phyloP scores from a whole-genome alignment of 2,888 invertebrate genomes.

The Drosophila histrio region DNA sequence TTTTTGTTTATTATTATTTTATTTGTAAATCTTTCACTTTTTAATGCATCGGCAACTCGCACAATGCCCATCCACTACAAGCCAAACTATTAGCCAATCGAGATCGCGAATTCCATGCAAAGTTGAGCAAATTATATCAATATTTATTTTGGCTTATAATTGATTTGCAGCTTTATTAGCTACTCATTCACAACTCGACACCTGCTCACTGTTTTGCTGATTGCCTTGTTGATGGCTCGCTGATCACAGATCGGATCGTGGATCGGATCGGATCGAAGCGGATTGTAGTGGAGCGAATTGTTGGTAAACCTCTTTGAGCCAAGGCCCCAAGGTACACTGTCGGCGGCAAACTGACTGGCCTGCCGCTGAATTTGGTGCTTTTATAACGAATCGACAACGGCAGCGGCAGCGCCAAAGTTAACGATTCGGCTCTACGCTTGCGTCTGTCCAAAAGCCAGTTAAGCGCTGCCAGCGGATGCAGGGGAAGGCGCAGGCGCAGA shows the following conservation, averaged over 20 bases:
- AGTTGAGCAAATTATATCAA: constrained; percentile 57
- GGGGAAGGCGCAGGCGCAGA: constrained; percentile 5
- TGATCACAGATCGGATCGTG: constrained; percentile 23
- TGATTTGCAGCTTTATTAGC: constrained; percentile 55
- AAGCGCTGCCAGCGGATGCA: constrained; percentile 18
- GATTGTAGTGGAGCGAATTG: constrained; percentile 27
- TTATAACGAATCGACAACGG: constrained; percentile 77
- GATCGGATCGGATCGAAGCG: constrained; percentile 24
- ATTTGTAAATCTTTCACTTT: constrained; percentile 65
- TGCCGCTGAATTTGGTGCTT: constrained; percentile 78
- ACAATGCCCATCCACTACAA: constrained; percentile 28
- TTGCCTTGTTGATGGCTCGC: constrained; percentile 15
- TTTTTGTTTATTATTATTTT: constrained; percentile 1
- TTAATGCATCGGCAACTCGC: constrained; percentile 23
- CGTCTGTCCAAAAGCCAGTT: constrained; percentile 53
- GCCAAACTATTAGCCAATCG: constrained; percentile 47
- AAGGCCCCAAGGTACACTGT: constrained; percentile 69
- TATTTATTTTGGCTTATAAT: constrained; percentile 39
- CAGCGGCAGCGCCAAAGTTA: constrained; percentile 24
- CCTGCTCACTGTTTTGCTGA: constrained; percentile 40
- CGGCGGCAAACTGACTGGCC: constrained; percentile 79
- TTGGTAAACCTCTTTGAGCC: constrained; percentile 33
- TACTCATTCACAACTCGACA: constrained; percentile 54
- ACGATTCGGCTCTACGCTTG: constrained; percentile 27
- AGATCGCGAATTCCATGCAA: constrained; percentile 60